phyloP scores from a whole-genome alignment of 2,113 vertebrate genomes.

The Paraplagusia blochii region DNA sequence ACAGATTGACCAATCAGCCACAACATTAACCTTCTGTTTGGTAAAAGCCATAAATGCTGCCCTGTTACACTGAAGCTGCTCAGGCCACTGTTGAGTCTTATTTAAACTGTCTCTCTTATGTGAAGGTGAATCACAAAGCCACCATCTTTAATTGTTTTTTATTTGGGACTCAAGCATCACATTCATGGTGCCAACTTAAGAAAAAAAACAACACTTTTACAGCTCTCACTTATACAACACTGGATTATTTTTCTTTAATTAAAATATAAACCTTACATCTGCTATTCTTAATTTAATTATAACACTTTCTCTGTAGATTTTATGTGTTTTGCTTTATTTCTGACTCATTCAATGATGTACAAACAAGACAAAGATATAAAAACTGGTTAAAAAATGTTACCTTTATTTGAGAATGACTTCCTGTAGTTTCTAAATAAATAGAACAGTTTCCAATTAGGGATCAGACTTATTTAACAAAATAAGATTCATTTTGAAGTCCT shows the following conservation, averaged over 20 bases:
- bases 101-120: slow-evolving; percentile 7
- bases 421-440: too few relatives aligned
- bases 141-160: neutral
- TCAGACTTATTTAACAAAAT: too few relatives aligned
- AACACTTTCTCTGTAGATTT: too few relatives aligned
- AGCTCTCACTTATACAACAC: neutral
- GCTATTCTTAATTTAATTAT: too few relatives aligned
- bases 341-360: too few relatives aligned
- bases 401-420: too few relatives aligned
- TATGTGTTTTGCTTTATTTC: too few relatives aligned
- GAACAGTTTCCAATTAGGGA: too few relatives aligned
- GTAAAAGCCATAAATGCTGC: slow-evolving; percentile 46
- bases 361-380: too few relatives aligned
- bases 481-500: too few relatives aligned
- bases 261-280: neutral
- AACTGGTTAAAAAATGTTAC: too few relatives aligned
- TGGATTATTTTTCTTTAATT: neutral
- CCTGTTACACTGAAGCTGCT: neutral
- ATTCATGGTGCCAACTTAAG: neutral
- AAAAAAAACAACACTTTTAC: neutral
- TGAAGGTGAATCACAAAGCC: slow-evolving; percentile 2
- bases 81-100: slow-evolving; percentile 10
- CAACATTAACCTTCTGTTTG: slow-evolving; percentile 32
- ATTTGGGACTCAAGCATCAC: too few relatives aligned
- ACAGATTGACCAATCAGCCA: slow-evolving; percentile 45